Evolutionary conservation across 2,113 vertebrate species (phyloP).

Genomic region (Collichthys lucidus): DNA sequence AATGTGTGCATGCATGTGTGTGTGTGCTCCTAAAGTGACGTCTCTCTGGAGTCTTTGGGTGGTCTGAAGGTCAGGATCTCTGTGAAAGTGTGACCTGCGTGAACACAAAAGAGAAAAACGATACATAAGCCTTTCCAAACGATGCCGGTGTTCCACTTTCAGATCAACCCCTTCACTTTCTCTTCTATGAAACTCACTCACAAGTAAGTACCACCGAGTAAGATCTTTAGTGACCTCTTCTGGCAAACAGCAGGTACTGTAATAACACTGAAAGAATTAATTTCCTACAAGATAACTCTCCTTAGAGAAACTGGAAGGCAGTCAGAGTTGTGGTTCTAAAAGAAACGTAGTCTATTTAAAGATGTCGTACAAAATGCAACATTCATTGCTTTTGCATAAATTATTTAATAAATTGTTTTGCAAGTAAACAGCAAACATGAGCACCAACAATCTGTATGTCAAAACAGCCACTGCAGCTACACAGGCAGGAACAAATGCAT

Average conservation of each 20-base stretch:
- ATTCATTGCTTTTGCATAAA: too few relatives aligned
- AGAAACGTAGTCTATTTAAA: too few relatives aligned
- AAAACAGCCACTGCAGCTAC: too few relatives aligned
- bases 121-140: neutral
- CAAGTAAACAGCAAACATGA: too few relatives aligned
- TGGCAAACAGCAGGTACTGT: constrained; percentile 10
- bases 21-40: constrained; percentile 72
- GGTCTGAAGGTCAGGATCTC: constrained; percentile 84
- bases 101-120: constrained; percentile 19
- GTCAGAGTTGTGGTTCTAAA: too few relatives aligned
- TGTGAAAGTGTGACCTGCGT: constrained; percentile 83
- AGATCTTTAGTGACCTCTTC: constrained; percentile 19
- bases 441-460: too few relatives aligned
- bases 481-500: too few relatives aligned
- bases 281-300: neutral
- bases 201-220: too few relatives aligned
- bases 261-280: neutral
- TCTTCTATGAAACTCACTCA: neutral
- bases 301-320: too few relatives aligned
- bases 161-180: neutral
- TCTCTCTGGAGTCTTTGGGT: constrained; percentile 77
- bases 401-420: too few relatives aligned
- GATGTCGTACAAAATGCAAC: too few relatives aligned
- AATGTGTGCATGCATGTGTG: neutral
- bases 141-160: neutral